phyloP scores from a whole-genome alignment of 2,797 vertebrate species.

The Sarcophilus harrisii region DNA sequence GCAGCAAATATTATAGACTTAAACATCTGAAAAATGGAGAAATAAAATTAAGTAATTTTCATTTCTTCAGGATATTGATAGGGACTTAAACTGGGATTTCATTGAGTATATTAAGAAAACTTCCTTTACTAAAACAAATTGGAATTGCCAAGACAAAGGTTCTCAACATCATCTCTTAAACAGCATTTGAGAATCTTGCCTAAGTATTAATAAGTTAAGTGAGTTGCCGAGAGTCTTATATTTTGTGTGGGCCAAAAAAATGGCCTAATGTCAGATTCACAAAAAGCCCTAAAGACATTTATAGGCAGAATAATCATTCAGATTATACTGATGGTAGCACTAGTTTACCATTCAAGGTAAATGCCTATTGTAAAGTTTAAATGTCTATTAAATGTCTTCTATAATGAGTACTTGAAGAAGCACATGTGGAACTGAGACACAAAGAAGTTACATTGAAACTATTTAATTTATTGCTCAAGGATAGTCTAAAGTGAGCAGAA shows the following conservation, averaged over 20 bases:
- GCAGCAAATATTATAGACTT: slow-evolving; percentile 93
- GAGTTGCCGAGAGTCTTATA: background rate
- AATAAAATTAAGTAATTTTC: background rate
- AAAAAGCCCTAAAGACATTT: background rate
- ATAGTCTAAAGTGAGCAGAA: background rate
- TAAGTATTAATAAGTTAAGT: background rate
- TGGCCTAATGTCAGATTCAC: background rate
- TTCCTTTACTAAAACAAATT: background rate
- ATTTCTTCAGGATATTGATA: background rate
- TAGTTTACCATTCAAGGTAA: background rate
- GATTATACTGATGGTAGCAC: background rate
- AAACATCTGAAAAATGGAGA: slow-evolving; percentile 91
- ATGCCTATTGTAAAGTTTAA: background rate
- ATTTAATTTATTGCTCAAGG: background rate
- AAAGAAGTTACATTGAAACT: background rate
- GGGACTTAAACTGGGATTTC: background rate
- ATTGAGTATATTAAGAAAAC: background rate
- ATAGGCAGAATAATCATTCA: background rate
- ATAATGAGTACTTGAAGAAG: background rate
- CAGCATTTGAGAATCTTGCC: background rate
- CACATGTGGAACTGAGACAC: background rate
- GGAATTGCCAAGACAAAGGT: background rate
- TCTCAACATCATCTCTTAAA: background rate
- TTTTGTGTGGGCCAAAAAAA: background rate
- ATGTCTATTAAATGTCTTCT: background rate